phyloP scores from a whole-genome alignment of 2,888 invertebrate genomes.

The Nasonia oneida region DNA sequence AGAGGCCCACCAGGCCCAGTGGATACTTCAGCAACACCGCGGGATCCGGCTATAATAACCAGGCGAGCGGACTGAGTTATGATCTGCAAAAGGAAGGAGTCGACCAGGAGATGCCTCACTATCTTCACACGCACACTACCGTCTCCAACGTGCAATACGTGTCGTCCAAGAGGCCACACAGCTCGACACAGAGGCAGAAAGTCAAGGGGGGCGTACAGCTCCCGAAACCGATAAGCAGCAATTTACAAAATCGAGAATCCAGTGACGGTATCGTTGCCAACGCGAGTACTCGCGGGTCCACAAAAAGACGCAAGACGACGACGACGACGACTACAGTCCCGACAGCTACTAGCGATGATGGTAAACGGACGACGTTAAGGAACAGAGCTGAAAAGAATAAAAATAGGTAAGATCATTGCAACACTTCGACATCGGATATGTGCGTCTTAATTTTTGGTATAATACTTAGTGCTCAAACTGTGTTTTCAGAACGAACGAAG shows the following conservation, averaged over 20 bases:
- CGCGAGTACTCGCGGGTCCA: not conserved
- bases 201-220: conserved; percentile 8
- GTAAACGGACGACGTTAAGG: too few relatives aligned
- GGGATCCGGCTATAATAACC: not conserved
- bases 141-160: conserved; percentile 33
- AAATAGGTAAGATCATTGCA: not conserved
- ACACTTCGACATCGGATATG: not conserved
- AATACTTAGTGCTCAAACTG: not conserved
- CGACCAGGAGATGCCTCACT: conserved; percentile 15
- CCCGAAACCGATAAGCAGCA: conserved; percentile 30
- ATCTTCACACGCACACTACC: conserved; percentile 48
- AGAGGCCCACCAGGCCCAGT: not conserved
- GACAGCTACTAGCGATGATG: not conserved
- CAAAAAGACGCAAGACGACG: not conserved
- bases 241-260: conserved; percentile 35
- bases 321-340: not conserved
- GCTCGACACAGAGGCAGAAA: not conserved
- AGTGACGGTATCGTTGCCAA: not conserved
- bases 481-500: conserved; percentile 25
- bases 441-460: not conserved
- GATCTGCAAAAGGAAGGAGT: conserved; percentile 5
- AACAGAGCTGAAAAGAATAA: not conserved
- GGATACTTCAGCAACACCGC: not conserved
- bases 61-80: not conserved
- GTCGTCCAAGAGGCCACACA: not conserved